Evolutionary conservation across 2,113 vertebrate species (phyloP), one percentile per base, ranked within the genome.

Genomic region (Morone saxatilis): DNA sequence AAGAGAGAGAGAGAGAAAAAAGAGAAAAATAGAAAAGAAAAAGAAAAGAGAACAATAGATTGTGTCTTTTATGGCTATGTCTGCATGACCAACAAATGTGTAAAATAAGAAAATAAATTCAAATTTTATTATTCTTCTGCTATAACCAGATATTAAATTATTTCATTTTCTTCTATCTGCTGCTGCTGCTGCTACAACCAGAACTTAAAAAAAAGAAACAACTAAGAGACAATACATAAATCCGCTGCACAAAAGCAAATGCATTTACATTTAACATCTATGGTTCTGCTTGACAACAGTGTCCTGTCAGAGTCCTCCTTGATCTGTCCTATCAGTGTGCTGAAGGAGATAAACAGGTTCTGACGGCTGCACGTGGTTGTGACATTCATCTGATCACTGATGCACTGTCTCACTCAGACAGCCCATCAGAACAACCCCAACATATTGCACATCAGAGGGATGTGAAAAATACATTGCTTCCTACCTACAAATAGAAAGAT

Each of bases 381-480:
- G 22, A 85, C 77, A 85, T 76, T 73, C 66, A 79, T 68, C 73
- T 67, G 83, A 88, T 87, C 78, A 78, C 73, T 71, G 85, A 89
- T 77, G 56, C 43, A 88, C 60, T 54, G 67, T 53, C 76, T 81
- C 51, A 72, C 41, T 83, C 69, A 86, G 76, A 80, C 79, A 70
- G 56, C 41, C 72, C 57, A 88, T 88, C 86, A 89, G 87, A 89
- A 82, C 61, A 54, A 51, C 16, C 12, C 56, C 51, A 71, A 22
- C 50, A 62, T 78, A 84, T 78, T 72, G n/a, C 63, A 76, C 13
- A 68, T 56, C 81, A 68, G 45, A 79, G 62, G 70, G 60, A 77
- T 69, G 80, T 81, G 83, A 81, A 67, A 88, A 90, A 92, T 84
- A 88, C 85, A 91, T 86, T 75, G 63, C 78, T 88, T 93, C 70